phyloP scores from a whole-genome alignment of 2,888 invertebrate genomes.

The Leucophenga montana region DNA sequence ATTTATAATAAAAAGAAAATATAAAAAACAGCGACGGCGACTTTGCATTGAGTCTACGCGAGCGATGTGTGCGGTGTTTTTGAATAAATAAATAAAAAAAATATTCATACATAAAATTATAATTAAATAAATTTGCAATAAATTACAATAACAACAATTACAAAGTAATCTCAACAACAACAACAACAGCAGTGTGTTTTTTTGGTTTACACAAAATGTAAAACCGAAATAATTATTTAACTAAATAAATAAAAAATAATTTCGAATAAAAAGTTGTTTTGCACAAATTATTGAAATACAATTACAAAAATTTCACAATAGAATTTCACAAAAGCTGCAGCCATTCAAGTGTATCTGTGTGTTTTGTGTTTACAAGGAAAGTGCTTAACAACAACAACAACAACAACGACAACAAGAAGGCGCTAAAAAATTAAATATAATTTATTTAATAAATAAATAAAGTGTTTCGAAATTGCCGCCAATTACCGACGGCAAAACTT shows the following conservation, averaged over 20 bases:
- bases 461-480: too few species aligned
- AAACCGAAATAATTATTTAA: slow-evolving; percentile 12
- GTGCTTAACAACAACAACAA: not conserved
- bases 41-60: slow-evolving; percentile 19
- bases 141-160: not conserved
- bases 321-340: not conserved
- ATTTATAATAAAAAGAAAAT: too few species aligned
- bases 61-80: slow-evolving; percentile 10
- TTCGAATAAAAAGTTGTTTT: not conserved
- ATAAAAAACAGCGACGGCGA: too few species aligned
- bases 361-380: not conserved
- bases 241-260: not conserved
- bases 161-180: not conserved
- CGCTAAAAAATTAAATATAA: not conserved
- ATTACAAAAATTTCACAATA: not conserved
- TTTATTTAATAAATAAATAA: not conserved
- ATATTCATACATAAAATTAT: not conserved
- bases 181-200: not conserved
- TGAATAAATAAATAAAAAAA: slow-evolving; percentile 1
- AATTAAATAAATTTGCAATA: slow-evolving; percentile 11
- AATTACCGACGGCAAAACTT: slow-evolving; percentile 13
- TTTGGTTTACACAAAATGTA: not conserved
- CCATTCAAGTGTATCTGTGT: not conserved
- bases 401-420: too few species aligned
- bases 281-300: slow-evolving; percentile 14